phyloP scores from a whole-genome alignment of 2,888 invertebrate genomes.

The Ophion ventricosus region DNA sequence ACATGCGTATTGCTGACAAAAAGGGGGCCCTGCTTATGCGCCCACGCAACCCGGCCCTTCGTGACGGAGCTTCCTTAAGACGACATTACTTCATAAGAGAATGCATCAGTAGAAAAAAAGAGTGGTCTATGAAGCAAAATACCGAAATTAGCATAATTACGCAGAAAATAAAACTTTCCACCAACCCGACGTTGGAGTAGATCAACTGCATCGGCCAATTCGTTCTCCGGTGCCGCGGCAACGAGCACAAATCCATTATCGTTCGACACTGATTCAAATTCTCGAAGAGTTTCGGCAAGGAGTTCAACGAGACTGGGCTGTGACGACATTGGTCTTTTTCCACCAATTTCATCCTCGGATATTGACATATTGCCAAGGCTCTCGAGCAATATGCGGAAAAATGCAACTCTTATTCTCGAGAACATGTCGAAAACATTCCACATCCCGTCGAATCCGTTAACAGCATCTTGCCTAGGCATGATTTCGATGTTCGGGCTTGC shows the following conservation, averaged over 20 bases:
- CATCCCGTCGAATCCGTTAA: conserved; percentile 62
- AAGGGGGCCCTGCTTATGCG: no score
- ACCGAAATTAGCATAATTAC: background rate
- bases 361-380: conserved; percentile 63
- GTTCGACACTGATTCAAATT: conserved; percentile 68
- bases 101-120: no score
- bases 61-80: no score
- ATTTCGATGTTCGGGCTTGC: background rate
- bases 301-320: conserved; percentile 66
- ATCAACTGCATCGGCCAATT: conserved; percentile 66
- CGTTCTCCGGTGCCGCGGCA: conserved; percentile 63
- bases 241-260: conserved; percentile 74
- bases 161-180: background rate
- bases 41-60: no score
- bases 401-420: conserved; percentile 71
- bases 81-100: no score
- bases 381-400: conserved; percentile 74
- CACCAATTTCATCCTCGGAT: conserved; percentile 53
- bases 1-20: no score
- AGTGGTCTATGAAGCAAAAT: no score
- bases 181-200: conserved; percentile 71
- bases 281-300: conserved; percentile 67
- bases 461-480: conserved; percentile 23
- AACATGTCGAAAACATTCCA: conserved; percentile 75
- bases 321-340: conserved; percentile 48